phyloP scores from a whole-genome alignment of 2,888 invertebrate genomes.

The Dysmachus trigonus region DNA sequence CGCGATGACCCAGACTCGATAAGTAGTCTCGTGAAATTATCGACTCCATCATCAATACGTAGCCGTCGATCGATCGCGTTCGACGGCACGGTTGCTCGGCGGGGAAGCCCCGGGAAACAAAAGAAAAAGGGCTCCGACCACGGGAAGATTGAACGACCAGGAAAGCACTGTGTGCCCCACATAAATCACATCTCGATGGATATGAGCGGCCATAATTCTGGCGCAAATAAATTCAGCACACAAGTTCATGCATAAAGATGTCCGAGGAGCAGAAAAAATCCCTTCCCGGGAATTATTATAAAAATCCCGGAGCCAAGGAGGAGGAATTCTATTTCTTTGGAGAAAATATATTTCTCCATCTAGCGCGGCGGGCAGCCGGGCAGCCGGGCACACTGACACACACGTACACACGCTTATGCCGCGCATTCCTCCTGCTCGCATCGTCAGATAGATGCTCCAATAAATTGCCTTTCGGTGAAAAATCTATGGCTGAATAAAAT shows the following conservation, averaged over 20 bases:
- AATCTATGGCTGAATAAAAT: conserved; percentile 47
- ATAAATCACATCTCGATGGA: conserved; percentile 34
- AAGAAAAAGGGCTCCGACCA: background rate
- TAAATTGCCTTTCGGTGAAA: conserved; percentile 44
- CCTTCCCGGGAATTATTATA: conserved; percentile 40
- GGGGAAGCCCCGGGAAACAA: background rate
- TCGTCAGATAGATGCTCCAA: conserved; percentile 35
- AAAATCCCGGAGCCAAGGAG: conserved; percentile 40
- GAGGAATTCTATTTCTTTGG: conserved; percentile 41
- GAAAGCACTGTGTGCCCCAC: background rate
- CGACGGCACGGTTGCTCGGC: background rate
- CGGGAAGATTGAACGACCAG: background rate
- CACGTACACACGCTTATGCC: background rate
- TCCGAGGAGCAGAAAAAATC: conserved; percentile 38
- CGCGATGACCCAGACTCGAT: conserved; percentile 29
- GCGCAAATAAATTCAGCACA: conserved; percentile 42
- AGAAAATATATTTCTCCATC: conserved; percentile 31
- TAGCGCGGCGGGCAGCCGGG: background rate
- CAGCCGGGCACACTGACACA: too few relatives aligned
- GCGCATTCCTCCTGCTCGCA: conserved; percentile 30
- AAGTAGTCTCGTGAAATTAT: conserved; percentile 8
- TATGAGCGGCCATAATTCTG: conserved; percentile 36
- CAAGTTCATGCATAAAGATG: conserved; percentile 45
- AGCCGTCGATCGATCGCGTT: background rate
- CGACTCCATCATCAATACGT: background rate